A percentile compares a stretch with the other conserved stretches of the same genome.
phyloP scores from a whole-genome alignment of 2,888 invertebrate species.

The Leucophora obtusa region DNA sequence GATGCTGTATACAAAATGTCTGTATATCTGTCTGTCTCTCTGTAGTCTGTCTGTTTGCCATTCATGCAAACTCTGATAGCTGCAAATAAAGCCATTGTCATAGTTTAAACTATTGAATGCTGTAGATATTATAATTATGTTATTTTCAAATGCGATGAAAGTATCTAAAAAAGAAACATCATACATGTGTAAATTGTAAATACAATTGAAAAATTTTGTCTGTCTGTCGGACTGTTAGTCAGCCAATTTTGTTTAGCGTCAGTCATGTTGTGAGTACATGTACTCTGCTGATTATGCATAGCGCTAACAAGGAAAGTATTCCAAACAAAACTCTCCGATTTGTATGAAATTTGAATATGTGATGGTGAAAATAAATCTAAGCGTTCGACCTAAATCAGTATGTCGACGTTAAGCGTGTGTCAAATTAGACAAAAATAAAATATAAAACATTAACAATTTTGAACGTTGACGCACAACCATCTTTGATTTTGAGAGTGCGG shows the following conservation, averaged over 20 bases:
- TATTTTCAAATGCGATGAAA: slow-evolving; percentile 25
- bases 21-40: slow-evolving; percentile 30
- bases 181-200: slow-evolving; percentile 24
- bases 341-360: no score
- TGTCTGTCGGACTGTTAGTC: neutral
- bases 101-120: slow-evolving; percentile 48
- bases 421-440: no score
- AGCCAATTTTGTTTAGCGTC: no score
- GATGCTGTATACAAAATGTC: slow-evolving; percentile 29
- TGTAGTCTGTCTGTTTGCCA: neutral
- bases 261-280: no score
- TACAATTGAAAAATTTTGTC: slow-evolving; percentile 33
- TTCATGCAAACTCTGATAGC: slow-evolving; percentile 11
- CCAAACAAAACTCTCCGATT: no score
- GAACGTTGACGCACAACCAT: no score
- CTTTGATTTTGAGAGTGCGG: no score
- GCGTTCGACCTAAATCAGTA: no score
- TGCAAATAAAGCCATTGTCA: slow-evolving; percentile 51
- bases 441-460: no score
- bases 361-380: no score
- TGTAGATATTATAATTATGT: slow-evolving; percentile 37
- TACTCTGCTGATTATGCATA: slow-evolving; percentile 25
- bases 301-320: no score
- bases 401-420: no score
- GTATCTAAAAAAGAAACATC: slow-evolving; percentile 29